A percentile compares a stretch with the other conserved stretches of the same genome.
These are phyloP conservation scores for Takifugu flavidus DNA, from an alignment of 2,113 vertebrate genomes.

Conservation along the genomic window DNA sequence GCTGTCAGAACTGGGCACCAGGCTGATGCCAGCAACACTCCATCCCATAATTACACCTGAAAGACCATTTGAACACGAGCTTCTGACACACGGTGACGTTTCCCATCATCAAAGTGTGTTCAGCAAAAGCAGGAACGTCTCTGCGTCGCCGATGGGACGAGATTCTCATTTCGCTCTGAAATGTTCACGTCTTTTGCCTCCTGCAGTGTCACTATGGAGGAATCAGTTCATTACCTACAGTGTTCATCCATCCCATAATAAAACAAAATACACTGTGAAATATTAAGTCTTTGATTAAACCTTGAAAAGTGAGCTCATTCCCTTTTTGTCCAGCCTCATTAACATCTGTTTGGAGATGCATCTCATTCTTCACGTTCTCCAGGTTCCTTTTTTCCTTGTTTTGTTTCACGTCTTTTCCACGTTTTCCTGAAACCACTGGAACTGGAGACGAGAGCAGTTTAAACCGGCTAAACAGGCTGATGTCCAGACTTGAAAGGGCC, in stretches of 20 bases:
- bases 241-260: too few species aligned
- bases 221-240: too few species aligned
- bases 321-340: neutral
- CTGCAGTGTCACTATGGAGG: too few species aligned
- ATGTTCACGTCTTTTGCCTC: too few species aligned
- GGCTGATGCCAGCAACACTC: conserved; percentile 57
- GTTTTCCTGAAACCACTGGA: conserved; percentile 18
- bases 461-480: conserved; percentile 24
- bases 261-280: too few species aligned
- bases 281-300: neutral
- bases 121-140: conserved; percentile 51
- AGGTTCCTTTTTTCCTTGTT: neutral
- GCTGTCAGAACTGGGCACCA: conserved; percentile 46
- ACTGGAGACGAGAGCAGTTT: conserved; percentile 8
- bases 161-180: conserved; percentile 5
- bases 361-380: neutral
- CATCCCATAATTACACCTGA: conserved; percentile 68
- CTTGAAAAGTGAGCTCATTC: neutral
- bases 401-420: neutral
- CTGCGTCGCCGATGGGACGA: conserved; percentile 30
- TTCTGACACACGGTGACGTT: conserved; percentile 45
- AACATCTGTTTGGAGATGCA: neutral
- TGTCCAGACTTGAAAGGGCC: conserved; percentile 4
- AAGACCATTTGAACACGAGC: conserved; percentile 64
- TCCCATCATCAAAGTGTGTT: conserved; percentile 61